These are phyloP conservation scores for Hydrotaea diabolus DNA, from an alignment of 2,888 invertebrate genomes.

Conservation along the genomic window DNA sequence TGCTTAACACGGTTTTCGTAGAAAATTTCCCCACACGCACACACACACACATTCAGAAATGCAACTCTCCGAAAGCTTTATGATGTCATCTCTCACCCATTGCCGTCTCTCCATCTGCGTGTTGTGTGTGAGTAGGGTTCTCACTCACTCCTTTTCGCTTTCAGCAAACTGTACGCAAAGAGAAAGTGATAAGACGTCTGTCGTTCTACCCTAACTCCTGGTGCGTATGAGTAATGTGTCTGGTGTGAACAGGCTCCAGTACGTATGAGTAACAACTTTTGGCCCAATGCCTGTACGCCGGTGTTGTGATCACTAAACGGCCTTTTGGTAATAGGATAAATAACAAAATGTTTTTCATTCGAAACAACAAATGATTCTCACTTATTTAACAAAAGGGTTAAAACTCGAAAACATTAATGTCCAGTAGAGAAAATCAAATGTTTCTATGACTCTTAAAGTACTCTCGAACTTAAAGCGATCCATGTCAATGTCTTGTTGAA, in stretches of 20 bases:
- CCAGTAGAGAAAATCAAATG: too few species aligned
- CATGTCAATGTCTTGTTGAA: too few species aligned
- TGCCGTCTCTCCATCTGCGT: background rate
- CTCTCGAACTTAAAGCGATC: too few species aligned
- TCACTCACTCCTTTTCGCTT: background rate
- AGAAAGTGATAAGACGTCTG: background rate
- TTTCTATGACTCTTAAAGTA: too few species aligned
- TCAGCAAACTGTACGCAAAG: background rate
- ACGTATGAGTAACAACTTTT: constrained; percentile 38
- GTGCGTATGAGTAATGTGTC: constrained; percentile 47
- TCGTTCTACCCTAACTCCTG: background rate
- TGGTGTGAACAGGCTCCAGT: background rate
- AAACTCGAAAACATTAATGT: too few species aligned
- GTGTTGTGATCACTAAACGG: background rate
- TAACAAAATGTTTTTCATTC: too few species aligned
- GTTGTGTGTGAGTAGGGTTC: too few species aligned
- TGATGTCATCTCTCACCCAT: constrained; percentile 46
- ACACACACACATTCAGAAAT: too few species aligned
- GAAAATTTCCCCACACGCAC: constrained; percentile 1
- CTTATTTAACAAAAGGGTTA: too few species aligned
- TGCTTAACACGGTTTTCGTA: background rate
- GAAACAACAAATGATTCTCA: too few species aligned
- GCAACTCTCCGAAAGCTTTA: constrained; percentile 52
- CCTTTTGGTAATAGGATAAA: too few species aligned
- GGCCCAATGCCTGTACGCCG: background rate